Percentiles rank a stretch among this genome's conserved stretches.
Evolutionary conservation across 2,888 invertebrate genomes (phyloP).

Genomic region (Drosophila cyrtoloma): DNA sequence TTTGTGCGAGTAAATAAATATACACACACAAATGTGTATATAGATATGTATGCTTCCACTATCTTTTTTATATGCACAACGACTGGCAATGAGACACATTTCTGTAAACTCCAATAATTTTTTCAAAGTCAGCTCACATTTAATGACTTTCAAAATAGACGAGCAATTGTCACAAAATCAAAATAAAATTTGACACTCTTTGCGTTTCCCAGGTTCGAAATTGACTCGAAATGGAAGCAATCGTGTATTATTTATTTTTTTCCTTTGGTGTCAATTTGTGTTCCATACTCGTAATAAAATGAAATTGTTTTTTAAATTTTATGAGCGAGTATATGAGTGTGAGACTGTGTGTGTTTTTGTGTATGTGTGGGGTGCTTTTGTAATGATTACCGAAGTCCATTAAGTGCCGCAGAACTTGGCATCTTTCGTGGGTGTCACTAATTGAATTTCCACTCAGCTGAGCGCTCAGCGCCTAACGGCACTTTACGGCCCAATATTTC

Average conservation of each 20-base stretch:
- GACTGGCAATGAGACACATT: slow-evolving; percentile 40
- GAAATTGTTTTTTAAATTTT: slow-evolving; percentile 73
- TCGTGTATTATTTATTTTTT: slow-evolving; percentile 8
- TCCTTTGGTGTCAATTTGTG: slow-evolving; percentile 66
- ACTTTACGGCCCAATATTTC: slow-evolving; percentile 47
- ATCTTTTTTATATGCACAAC: slow-evolving; percentile 16
- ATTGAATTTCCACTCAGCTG: slow-evolving; percentile 75
- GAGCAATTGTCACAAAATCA: slow-evolving; percentile 49
- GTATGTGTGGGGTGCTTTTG: slow-evolving; percentile 35
- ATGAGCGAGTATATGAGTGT: not conserved
- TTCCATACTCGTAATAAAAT: slow-evolving; percentile 67
- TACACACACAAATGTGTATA: not conserved
- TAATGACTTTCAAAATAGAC: slow-evolving; percentile 55
- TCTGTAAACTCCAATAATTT: slow-evolving; percentile 6
- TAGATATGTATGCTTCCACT: slow-evolving; percentile 14
- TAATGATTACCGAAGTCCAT: slow-evolving; percentile 56
- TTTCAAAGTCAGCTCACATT: slow-evolving; percentile 48
- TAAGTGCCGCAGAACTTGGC: slow-evolving; percentile 52
- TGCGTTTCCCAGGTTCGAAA: slow-evolving; percentile 53
- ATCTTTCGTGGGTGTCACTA: slow-evolving; percentile 70
- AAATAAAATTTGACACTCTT: slow-evolving; percentile 52
- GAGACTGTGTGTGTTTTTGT: not conserved
- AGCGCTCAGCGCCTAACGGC: slow-evolving; percentile 51
- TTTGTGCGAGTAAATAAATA: slow-evolving; percentile 3
- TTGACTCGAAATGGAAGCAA: slow-evolving; percentile 46